Evolutionary conservation across 2,888 invertebrate species (phyloP).

Genomic region (Drosophila phalerata): DNA sequence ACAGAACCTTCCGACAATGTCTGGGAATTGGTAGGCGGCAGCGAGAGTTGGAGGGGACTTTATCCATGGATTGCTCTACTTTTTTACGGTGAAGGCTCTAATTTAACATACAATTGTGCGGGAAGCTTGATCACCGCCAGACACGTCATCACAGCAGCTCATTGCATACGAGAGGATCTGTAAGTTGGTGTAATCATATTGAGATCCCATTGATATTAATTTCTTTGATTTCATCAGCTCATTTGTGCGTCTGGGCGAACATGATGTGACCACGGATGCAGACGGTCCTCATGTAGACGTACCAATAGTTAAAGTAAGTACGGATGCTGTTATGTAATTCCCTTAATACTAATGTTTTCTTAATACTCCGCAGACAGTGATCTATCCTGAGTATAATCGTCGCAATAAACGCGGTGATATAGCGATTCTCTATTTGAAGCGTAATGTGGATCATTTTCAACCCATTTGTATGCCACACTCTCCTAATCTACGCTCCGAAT

Average conservation of each 20-base stretch:
- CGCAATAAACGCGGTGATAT: conserved; percentile 90
- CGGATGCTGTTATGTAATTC: not conserved
- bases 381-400: conserved; percentile 76
- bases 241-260: conserved; percentile 91
- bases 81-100: conserved; percentile 87
- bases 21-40: conserved; percentile 92
- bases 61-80: conserved; percentile 93
- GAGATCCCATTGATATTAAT: not conserved
- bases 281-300: conserved; percentile 88
- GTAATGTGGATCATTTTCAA: conserved; percentile 87
- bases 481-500: conserved; percentile 86
- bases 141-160: conserved; percentile 90
- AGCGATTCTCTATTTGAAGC: conserved; percentile 89
- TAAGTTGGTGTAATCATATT: conserved; percentile 57
- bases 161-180: conserved; percentile 81
- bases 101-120: conserved; percentile 84
- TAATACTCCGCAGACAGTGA: conserved; percentile 53
- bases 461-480: conserved; percentile 92
- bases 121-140: conserved; percentile 86
- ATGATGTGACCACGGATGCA: conserved; percentile 88
- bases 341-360: not conserved
- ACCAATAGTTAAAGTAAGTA: conserved; percentile 86
- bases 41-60: conserved; percentile 88
- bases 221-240: conserved; percentile 45
- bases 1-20: too few relatives aligned